Percentiles rank a stretch among this genome's conserved stretches.
These are phyloP conservation scores for Willowsia nigromaculata DNA, from an alignment of 2,888 invertebrate genomes.

Conservation along the genomic window DNA sequence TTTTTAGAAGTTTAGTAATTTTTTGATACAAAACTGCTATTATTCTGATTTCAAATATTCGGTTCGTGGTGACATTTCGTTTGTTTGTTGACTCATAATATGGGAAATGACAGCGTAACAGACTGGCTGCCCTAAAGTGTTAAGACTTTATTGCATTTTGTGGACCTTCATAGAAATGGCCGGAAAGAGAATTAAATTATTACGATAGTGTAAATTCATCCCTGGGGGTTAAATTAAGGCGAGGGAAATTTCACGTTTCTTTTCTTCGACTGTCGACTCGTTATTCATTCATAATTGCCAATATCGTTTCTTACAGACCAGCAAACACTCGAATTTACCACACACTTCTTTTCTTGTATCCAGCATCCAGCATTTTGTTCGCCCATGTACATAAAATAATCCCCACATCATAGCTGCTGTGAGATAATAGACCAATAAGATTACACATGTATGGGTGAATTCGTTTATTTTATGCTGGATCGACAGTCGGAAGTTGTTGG, in stretches of 20 bases:
- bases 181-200: constrained; percentile 40
- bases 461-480: background rate
- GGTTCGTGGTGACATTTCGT: too few species aligned
- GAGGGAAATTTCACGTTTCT: constrained; percentile 36
- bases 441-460: background rate
- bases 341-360: constrained; percentile 2
- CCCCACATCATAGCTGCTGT: background rate
- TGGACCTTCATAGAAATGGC: background rate
- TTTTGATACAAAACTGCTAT: too few species aligned
- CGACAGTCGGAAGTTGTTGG: too few species aligned
- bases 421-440: background rate
- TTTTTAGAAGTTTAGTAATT: too few species aligned
- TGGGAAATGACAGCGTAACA: too few species aligned
- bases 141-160: background rate
- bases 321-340: constrained; percentile 49
- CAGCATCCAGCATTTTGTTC: background rate
- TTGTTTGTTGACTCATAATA: too few species aligned
- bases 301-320: constrained; percentile 73
- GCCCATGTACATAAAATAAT: background rate
- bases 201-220: constrained; percentile 72
- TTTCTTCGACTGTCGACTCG: constrained; percentile 72
- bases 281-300: constrained; percentile 78
- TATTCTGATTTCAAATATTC: too few species aligned
- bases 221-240: constrained; percentile 78
- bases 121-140: background rate